Evolutionary conservation across 1,140 invertebrate genomes (phyloP), one percentile per base, ranked within the genome.

Genomic region (Trypoxylus dichotomus): DNA sequence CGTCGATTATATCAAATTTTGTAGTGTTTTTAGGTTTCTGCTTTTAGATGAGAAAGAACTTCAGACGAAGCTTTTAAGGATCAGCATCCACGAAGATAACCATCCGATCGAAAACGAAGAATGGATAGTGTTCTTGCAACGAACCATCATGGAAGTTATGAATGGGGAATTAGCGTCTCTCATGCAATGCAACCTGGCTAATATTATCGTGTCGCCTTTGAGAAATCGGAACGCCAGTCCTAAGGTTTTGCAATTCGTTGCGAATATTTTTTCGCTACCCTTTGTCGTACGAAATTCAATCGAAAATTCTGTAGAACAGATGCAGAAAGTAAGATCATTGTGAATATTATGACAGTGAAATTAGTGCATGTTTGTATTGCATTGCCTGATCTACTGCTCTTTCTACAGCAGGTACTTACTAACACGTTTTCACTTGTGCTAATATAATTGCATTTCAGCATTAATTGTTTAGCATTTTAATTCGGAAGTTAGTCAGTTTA

Each of bases 51-150:
- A 74, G 72, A 43, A 74, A n/a, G 72, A 41, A 10, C 5, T 58
- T 47, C 42, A 75, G 54, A 75, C 27, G 43, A 76, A 76, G 25
- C 32, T 75, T 37, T 32, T 37, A 13, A 77, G 79, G 78, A 79
- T 83, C 81, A 85, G 86, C 60, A 85, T 88, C 3, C 81, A 81
- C 42, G 86, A 87, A 71, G 84, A 88, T 0, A 86, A 87, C 27
- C 88, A 89, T 42, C 91, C 92, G 6, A 93, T 95, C 74, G 94
- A 96, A 86, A 91, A 93, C 79, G 94, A 95, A 79, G 94, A 96
- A 86, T 96, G 94, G 94, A 88, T 94, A 84, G 90, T 92, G 74
- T 91, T 95, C 88, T 79, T 95, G 3, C 90, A 93, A 82, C 89
- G 90, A 54, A 90, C 91, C 72, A 91, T 92, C 81, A 89, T 89